Percentiles rank a stretch among this genome's conserved stretches.
These are phyloP conservation scores for Hiodon alosoides DNA, from an alignment of 2,113 vertebrate genomes.

Conservation along the genomic window DNA sequence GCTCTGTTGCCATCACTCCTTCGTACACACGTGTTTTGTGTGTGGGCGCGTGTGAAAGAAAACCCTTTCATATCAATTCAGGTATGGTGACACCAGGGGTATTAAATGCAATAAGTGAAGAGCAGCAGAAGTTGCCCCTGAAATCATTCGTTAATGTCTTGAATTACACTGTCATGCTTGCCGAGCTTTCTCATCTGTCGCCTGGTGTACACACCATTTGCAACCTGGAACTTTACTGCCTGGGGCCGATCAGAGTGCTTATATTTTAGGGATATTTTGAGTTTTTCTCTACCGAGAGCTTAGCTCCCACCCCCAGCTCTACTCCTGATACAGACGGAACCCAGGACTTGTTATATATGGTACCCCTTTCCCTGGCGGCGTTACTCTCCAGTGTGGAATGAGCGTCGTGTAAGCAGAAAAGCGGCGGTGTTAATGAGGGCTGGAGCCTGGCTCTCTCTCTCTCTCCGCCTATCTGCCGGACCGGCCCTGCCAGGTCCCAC, in stretches of 20 bases:
- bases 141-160: background rate
- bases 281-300: background rate
- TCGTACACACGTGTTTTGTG: background rate
- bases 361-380: no score
- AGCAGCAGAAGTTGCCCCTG: background rate
- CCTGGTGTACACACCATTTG: background rate
- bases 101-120: background rate
- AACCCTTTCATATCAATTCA: constrained; percentile 14
- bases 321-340: background rate
- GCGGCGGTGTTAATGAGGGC: background rate
- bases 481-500: background rate
- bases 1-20: background rate
- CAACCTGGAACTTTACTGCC: background rate
- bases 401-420: background rate
- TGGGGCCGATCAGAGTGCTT: background rate
- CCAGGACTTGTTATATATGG: no score
- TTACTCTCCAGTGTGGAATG: background rate
- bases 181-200: background rate
- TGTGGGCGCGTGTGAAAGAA: background rate
- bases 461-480: background rate
- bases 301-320: background rate
- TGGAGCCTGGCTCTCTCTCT: background rate
- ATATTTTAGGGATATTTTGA: background rate
- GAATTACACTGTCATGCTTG: constrained; percentile 16
- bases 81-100: background rate